Evolutionary conservation across 2,888 invertebrate genomes (phyloP).

Genomic region (Poecilobothrus nobilitatus): DNA sequence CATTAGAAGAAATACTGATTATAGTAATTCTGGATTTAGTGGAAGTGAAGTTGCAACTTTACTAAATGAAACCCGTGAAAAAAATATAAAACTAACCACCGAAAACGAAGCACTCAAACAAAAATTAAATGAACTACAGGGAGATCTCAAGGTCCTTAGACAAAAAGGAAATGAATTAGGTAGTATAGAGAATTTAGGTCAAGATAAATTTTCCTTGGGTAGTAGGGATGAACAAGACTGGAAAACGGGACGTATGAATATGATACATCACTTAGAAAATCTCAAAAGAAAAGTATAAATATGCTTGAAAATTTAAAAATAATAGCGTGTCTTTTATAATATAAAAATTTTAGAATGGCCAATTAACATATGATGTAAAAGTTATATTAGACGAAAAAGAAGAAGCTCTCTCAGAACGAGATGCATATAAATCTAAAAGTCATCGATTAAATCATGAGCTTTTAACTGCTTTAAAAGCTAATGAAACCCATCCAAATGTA

Average conservation of each 20-base stretch:
- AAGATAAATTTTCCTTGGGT: not conserved
- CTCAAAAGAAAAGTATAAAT: conserved; percentile 35
- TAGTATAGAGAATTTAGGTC: conserved; percentile 18
- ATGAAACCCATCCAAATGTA: conserved; percentile 38
- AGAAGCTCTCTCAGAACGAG: conserved; percentile 68
- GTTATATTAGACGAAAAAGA: conserved; percentile 77
- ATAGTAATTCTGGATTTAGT: conserved; percentile 32
- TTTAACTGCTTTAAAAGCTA: conserved; percentile 53
- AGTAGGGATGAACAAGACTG: conserved; percentile 35
- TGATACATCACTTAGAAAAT: conserved; percentile 40
- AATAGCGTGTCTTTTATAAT: conserved; percentile 7
- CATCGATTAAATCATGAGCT: conserved; percentile 74
- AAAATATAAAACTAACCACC: conserved; percentile 50
- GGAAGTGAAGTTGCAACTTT: conserved; percentile 49
- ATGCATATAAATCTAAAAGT: conserved; percentile 74
- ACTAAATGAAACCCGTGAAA: conserved; percentile 51
- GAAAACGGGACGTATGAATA: conserved; percentile 39
- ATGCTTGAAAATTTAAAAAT: conserved; percentile 1
- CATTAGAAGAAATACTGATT: conserved; percentile 43
- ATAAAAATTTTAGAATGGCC: conserved; percentile 50
- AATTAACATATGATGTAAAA: conserved; percentile 67
- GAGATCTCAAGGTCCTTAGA: conserved; percentile 60
- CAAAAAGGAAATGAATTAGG: conserved; percentile 32
- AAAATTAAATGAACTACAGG: conserved; percentile 60
- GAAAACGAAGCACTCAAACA: conserved; percentile 60